Evolutionary conservation across 2,797 vertebrate genomes (phyloP).

Genomic region (Pristis pectinata): DNA sequence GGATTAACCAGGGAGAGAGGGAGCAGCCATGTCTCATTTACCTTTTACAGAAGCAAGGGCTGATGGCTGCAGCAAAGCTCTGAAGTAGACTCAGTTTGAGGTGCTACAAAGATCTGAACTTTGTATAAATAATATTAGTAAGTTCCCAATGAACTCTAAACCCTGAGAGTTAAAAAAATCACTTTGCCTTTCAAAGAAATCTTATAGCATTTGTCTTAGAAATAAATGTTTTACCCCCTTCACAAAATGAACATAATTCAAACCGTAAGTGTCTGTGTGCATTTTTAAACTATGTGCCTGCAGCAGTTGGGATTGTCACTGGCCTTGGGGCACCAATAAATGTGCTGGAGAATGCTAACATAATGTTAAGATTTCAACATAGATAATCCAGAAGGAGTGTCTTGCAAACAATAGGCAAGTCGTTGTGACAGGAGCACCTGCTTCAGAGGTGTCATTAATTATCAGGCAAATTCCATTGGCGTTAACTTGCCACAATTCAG

Average conservation of each 20-base stretch:
- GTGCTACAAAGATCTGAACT: conserved; percentile 24
- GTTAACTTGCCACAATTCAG: conserved; percentile 7
- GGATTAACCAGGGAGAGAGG: not conserved
- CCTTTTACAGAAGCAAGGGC: not conserved
- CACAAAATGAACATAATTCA: conserved; percentile 10
- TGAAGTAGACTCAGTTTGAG: not conserved
- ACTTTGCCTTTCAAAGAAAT: not conserved
- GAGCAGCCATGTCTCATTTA: not conserved
- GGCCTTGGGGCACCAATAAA: conserved; percentile 44
- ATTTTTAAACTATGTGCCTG: conserved; percentile 33
- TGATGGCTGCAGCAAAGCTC: not conserved
- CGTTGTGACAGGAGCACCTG: conserved; percentile 53
- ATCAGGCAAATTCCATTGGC: conserved; percentile 1
- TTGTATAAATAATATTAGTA: not conserved
- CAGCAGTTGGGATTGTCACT: conserved; percentile 36
- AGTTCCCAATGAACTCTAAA: not conserved
- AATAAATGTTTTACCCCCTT: not conserved
- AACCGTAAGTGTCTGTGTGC: not conserved
- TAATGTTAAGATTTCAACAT: conserved; percentile 49
- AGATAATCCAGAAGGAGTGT: conserved; percentile 55
- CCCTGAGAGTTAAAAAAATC: not conserved
- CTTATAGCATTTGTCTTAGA: not conserved
- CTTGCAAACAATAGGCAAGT: conserved; percentile 51
- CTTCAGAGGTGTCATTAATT: conserved; percentile 48
- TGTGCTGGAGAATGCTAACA: conserved; percentile 44